Evolutionary conservation across 2,888 invertebrate species (phyloP).

Genomic region (Vanessa cardui): DNA sequence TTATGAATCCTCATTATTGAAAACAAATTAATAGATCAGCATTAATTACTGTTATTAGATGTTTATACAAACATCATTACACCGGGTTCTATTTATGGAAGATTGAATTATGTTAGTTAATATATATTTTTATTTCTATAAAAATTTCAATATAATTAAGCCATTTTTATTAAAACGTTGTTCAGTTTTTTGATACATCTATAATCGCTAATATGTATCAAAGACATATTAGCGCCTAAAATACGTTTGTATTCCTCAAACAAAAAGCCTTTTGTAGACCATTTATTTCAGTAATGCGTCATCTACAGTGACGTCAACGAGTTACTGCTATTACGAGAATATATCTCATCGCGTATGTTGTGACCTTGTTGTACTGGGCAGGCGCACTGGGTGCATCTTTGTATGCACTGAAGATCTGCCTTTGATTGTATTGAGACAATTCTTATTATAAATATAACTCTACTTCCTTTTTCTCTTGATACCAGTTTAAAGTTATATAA

Average conservation of each 20-base stretch:
- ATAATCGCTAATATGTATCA: no score
- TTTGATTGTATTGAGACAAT: conserved; percentile 14
- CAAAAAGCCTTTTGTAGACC: no score
- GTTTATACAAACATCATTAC: no score
- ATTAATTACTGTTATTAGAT: no score
- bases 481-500: not conserved
- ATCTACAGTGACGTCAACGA: conserved; percentile 31
- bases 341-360: conserved; percentile 24
- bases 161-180: no score
- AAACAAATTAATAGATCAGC: no score
- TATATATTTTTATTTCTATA: no score
- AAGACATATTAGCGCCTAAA: not conserved
- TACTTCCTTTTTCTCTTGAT: not conserved
- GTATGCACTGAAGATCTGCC: conserved; percentile 17
- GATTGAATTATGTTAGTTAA: no score
- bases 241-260: not conserved
- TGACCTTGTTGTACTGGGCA: conserved; percentile 31
- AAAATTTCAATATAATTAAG: no score
- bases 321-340: conserved; percentile 21
- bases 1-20: no score
- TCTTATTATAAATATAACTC: conserved; percentile 9
- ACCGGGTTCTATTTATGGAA: no score
- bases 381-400: conserved; percentile 31
- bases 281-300: conserved; percentile 15
- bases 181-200: no score